Base-by-base conservation (phyloP, 2,797 vertebrate species). In the Eidolon dupreanum region DNA sequence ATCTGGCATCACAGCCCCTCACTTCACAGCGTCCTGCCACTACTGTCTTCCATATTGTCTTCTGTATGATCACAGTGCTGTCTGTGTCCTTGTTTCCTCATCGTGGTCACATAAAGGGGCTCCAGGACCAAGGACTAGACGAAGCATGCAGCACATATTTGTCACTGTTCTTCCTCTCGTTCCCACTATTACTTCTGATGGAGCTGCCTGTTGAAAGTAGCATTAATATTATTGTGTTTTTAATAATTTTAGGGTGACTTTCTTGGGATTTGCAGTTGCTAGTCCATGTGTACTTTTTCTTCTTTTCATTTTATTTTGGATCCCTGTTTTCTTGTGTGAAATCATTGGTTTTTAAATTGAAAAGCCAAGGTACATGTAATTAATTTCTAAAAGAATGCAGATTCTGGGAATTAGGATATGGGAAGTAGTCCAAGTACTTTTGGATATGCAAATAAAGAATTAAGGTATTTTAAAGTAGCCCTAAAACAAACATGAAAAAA, bases 401-500 rank as follows among this genome's bases (percentile, higher is more conserved):
- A 1, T 63, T 95, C 13, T 83, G 13, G 41, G 36, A 68, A 73
- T 68, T 51, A 95, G 93, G 31, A 3, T n/a, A 2, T 68, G 68
- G 31, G 53, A 81, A 51, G 12, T 51, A n/a, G 73, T 68, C 49
- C 41, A 49, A 55, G 24, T 43, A 73, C 12, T 55, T 88, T n/a
- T 85, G 38, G 79, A 41, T 85, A 26, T 96, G 63, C 78, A 96
- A 55, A 53, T 95, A 70, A 65, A 79, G 28, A 95, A 96, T 95
- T 87, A 93, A 95, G 38, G 63, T 92, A 22, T 83, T 95, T 57
- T 46, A 63, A 93, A 93, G 87, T 53, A 74, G 81, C 65, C 65
- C 0, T 79, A 74, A 86, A 96, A 65, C 43, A 95, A 1, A 65
- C 86, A 94, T 71, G 59, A 94, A 86, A 97, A 96, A 46, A 93